Conservation (phyloP, 1,140 invertebrate species). For the Macrobrachium rosenbergii region DNA sequence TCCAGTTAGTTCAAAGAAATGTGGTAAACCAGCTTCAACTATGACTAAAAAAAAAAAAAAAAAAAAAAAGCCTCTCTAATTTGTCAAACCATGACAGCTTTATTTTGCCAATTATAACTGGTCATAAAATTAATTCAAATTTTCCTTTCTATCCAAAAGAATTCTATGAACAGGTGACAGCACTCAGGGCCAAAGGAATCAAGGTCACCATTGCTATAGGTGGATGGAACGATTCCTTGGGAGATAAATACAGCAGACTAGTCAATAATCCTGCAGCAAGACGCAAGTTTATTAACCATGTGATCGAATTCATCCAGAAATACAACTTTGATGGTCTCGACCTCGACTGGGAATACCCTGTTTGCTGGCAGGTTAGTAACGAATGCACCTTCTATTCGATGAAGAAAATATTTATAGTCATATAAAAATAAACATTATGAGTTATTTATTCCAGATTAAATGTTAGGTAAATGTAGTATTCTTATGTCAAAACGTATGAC, state of each 20-base stretch:
- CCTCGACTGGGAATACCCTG: conserved; percentile 93
- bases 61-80: no score
- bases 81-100: no score
- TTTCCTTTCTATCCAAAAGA: conserved; percentile 71
- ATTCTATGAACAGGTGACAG: conserved; percentile 86
- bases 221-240: conserved; percentile 91
- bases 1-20: no score
- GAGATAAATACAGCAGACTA: conserved; percentile 86
- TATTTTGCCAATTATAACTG: no score
- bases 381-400: background rate
- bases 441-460: no score
- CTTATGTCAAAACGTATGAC: background rate
- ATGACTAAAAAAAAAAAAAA: no score
- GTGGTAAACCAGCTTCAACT: no score
- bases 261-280: conserved; percentile 82
- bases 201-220: conserved; percentile 88
- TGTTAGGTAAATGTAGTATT: no score
- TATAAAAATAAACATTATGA: no score
- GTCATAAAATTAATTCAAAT: background rate
- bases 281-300: conserved; percentile 80
- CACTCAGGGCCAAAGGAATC: conserved; percentile 82
- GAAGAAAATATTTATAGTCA: background rate
- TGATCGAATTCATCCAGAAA: conserved; percentile 82
- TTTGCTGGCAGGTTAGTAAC: conserved; percentile 85
- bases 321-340: conserved; percentile 90